Percentiles rank a stretch among this genome's conserved stretches.
Conservation (phyloP, 2,888 invertebrate species). For the Synanthedon vespiformis region DNA sequence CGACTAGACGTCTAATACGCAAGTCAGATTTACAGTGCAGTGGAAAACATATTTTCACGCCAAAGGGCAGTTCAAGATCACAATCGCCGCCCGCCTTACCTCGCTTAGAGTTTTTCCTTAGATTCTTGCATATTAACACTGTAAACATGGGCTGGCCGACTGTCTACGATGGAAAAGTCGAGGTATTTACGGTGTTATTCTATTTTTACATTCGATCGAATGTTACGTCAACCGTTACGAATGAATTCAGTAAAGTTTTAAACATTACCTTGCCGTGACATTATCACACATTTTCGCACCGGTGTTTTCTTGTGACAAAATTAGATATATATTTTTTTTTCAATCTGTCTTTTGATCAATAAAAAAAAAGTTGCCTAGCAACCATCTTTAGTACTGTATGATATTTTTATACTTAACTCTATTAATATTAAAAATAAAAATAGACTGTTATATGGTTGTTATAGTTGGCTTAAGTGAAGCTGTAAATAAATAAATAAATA, state of each 20-base stretch:
- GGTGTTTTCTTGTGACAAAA: background rate
- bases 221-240: slow-evolving; percentile 27
- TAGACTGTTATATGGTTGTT: no score
- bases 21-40: slow-evolving; percentile 27
- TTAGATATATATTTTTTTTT: background rate
- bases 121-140: slow-evolving; percentile 25
- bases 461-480: no score
- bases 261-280: background rate
- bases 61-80: slow-evolving; percentile 71
- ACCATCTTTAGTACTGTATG: no score
- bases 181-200: slow-evolving; percentile 29
- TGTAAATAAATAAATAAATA: no score
- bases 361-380: background rate
- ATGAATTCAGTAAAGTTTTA: background rate
- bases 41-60: slow-evolving; percentile 50
- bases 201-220: slow-evolving; percentile 20
- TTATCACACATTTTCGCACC: background rate
- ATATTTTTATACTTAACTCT: no score
- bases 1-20: slow-evolving; percentile 47
- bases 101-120: slow-evolving; percentile 33
- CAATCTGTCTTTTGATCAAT: background rate
- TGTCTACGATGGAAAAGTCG: slow-evolving; percentile 47
- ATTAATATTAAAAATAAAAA: no score
- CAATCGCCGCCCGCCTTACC: slow-evolving; percentile 44
- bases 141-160: slow-evolving; percentile 59